Evolutionary conservation across 2,888 invertebrate genomes (phyloP).

Genomic region (Apodemia zela): DNA sequence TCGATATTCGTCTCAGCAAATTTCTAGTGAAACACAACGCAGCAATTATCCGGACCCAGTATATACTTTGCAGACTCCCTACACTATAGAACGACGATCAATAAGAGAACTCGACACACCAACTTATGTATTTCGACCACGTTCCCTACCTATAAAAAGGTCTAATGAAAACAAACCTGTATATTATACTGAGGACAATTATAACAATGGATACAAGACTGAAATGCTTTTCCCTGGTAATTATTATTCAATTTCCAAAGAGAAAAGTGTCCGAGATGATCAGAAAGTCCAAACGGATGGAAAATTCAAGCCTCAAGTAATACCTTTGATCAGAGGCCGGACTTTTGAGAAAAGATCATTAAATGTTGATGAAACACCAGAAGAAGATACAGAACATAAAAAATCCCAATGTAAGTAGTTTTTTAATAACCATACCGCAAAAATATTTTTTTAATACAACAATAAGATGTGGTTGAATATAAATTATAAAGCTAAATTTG

Average conservation of each 20-base stretch:
- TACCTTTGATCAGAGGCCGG: conserved; percentile 60
- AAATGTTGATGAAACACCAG: conserved; percentile 34
- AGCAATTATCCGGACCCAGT: conserved; percentile 12
- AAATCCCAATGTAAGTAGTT: conserved; percentile 48
- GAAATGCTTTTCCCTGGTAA: conserved; percentile 72
- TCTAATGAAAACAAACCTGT: conserved; percentile 50
- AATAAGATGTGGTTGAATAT: too few relatives aligned
- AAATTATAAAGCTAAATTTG: too few relatives aligned
- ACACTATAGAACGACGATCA: conserved; percentile 1
- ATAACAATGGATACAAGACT: conserved; percentile 50
- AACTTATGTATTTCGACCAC: conserved; percentile 60
- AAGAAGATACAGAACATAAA: conserved; percentile 50
- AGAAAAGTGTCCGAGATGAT: conserved; percentile 53
- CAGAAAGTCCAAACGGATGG: conserved; percentile 38
- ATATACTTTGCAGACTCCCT: background rate
- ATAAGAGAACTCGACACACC: conserved; percentile 24
- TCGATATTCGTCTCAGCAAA: background rate
- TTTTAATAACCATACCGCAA: too few relatives aligned
- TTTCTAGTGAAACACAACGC: background rate
- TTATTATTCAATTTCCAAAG: conserved; percentile 72
- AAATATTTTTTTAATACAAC: too few relatives aligned
- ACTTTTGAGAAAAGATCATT: conserved; percentile 58
- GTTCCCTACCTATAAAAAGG: conserved; percentile 53
- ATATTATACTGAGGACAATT: conserved; percentile 52
- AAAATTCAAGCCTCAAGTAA: conserved; percentile 55